Evolutionary conservation across 2,113 vertebrate species (phyloP).

Genomic region (Phalacrocorax pelagicus): DNA sequence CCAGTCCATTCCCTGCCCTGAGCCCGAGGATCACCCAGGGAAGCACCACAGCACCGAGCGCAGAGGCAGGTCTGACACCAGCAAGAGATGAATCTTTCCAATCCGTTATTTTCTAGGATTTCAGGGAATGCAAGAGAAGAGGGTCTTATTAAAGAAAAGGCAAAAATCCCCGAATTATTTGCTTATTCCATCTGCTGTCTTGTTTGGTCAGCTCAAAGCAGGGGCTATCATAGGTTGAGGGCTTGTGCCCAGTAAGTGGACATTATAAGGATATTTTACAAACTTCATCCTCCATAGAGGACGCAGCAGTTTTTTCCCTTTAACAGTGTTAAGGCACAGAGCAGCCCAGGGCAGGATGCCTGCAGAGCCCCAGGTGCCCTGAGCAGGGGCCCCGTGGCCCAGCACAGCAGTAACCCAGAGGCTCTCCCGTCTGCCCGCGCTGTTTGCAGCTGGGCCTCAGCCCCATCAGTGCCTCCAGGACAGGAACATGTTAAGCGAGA

Average conservation of each 20-base stretch:
- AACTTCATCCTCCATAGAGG: neutral
- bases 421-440: neutral
- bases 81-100: neutral
- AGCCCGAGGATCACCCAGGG: fast-evolving
- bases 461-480: neutral
- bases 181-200: neutral
- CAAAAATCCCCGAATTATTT: neutral
- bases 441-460: fast-evolving
- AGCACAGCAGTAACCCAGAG: neutral
- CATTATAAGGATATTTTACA: neutral
- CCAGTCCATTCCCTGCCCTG: neutral
- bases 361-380: neutral
- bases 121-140: neutral
- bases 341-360: neutral
- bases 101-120: neutral
- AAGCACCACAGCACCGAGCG: neutral
- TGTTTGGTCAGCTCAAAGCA: neutral
- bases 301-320: neutral
- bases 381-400: fast-evolving
- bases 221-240: neutral
- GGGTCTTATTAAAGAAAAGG: neutral
- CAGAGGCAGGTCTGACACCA: neutral
- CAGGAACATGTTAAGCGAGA: fast-evolving
- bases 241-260: neutral
- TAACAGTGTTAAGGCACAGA: neutral